A percentile compares a stretch with the other conserved stretches of the same genome.
Evolutionary conservation across 2,888 invertebrate species (phyloP).

Genomic region (Tiliacea citrago): DNA sequence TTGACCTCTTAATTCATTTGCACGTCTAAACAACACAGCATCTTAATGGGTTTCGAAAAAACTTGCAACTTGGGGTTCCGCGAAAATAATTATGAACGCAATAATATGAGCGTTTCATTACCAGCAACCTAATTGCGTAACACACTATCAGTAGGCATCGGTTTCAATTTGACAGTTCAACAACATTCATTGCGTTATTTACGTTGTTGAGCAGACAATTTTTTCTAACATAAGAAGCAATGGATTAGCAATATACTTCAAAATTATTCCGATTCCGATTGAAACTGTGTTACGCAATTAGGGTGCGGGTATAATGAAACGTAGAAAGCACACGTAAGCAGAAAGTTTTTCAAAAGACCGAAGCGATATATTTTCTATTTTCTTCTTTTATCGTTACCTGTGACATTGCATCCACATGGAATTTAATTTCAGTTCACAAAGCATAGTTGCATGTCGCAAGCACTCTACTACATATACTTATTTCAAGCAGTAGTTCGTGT

Average conservation of each 20-base stretch:
- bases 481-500: constrained; percentile 48
- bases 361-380: constrained; percentile 34
- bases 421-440: constrained; percentile 45
- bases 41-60: constrained; percentile 50
- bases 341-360: not conserved
- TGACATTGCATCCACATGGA: constrained; percentile 33
- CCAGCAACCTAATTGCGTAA: no score
- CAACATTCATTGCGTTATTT: no score
- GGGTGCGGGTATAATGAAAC: no score
- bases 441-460: constrained; percentile 45
- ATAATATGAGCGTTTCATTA: constrained; percentile 34
- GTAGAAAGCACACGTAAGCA: not conserved
- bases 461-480: constrained; percentile 33
- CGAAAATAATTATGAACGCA: constrained; percentile 23
- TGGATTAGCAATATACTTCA: no score
- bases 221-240: no score
- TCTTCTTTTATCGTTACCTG: constrained; percentile 20
- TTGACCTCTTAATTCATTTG: constrained; percentile 30
- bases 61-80: constrained; percentile 27
- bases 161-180: no score
- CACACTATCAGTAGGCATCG: no score
- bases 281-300: no score
- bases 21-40: constrained; percentile 19
- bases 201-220: no score
- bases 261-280: no score